Conservation (phyloP, 2,888 invertebrate species). For the Trisateles emortualis region DNA sequence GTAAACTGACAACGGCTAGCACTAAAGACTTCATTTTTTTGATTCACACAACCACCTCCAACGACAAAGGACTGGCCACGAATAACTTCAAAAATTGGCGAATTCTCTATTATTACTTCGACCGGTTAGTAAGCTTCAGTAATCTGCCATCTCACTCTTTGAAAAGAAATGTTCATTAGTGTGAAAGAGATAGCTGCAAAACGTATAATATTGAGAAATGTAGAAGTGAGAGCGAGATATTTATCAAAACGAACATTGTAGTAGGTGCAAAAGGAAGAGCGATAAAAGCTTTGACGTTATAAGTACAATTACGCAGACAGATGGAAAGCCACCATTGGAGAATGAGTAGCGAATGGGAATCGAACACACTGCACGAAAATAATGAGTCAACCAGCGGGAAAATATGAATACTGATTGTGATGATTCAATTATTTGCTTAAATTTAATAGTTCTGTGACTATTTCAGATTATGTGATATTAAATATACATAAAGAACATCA, state of each 20-base stretch:
- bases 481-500: too few species aligned
- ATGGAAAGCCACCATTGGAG: constrained; percentile 90
- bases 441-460: background rate
- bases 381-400: constrained; percentile 59
- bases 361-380: constrained; percentile 74
- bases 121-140: constrained; percentile 59
- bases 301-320: constrained; percentile 87
- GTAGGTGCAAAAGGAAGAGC: constrained; percentile 63
- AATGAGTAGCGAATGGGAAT: constrained; percentile 75
- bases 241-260: constrained; percentile 22
- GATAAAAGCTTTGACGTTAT: constrained; percentile 57
- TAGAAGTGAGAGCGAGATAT: constrained; percentile 66
- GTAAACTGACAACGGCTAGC: constrained; percentile 86
- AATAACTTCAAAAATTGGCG: constrained; percentile 79
- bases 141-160: constrained; percentile 58
- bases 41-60: constrained; percentile 71
- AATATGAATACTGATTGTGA: constrained; percentile 48
- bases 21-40: constrained; percentile 85
- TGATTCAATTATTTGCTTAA: background rate
- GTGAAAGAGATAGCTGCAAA: constrained; percentile 60
- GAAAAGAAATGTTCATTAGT: constrained; percentile 30
- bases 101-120: constrained; percentile 77
- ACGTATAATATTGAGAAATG: constrained; percentile 61
- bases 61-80: constrained; percentile 80
- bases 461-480: background rate